Conservation (phyloP, 2,113 vertebrate species). For the Corydoras maculifer region DNA sequence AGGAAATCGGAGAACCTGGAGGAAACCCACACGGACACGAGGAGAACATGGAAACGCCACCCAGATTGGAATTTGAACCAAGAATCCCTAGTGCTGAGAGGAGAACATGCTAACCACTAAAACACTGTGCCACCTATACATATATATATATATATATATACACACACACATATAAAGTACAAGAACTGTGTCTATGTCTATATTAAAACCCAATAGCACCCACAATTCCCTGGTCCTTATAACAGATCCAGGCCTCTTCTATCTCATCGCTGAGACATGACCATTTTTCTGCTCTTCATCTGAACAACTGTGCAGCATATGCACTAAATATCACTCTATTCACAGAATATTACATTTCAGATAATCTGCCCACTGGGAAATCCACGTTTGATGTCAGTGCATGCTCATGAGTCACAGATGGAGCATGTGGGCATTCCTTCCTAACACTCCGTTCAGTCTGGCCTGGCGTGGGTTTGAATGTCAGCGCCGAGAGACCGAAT, state of each 20-base stretch:
- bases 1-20: too few species aligned
- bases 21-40: too few species aligned
- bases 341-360: conserved; percentile 18
- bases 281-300: not conserved
- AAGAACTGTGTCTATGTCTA: too few species aligned
- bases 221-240: too few species aligned
- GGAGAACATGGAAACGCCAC: too few species aligned
- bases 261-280: not conserved
- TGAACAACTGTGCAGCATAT: not conserved
- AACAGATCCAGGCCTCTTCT: not conserved
- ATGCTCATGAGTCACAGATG: conserved; percentile 28
- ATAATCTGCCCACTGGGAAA: conserved; percentile 18
- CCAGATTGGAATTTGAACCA: too few species aligned
- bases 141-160: too few species aligned
- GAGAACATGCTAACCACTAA: too few species aligned
- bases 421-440: conserved; percentile 38
- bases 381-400: conserved; percentile 26
- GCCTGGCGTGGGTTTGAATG: conserved; percentile 18
- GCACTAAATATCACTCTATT: not conserved
- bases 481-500: not conserved
- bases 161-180: too few species aligned
- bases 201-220: too few species aligned
- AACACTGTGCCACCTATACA: too few species aligned
- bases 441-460: conserved; percentile 14
- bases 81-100: too few species aligned